These are phyloP conservation scores for Erebia ligea DNA, from an alignment of 2,888 invertebrate genomes.

Conservation along the genomic window DNA sequence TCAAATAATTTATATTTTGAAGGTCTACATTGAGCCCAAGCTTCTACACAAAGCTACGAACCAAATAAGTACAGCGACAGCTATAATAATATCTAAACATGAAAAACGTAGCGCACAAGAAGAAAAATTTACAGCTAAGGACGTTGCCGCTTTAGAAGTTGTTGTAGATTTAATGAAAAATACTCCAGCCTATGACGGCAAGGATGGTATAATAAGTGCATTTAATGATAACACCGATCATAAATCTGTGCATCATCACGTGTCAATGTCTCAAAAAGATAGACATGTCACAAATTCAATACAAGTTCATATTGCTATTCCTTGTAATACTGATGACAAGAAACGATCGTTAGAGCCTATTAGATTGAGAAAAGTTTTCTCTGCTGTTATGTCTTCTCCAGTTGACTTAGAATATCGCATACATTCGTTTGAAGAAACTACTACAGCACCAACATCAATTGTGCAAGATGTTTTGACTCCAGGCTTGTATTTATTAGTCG, in stretches of 20 bases:
- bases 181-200: conserved; percentile 45
- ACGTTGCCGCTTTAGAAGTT: conserved; percentile 65
- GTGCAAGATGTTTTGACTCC: conserved; percentile 47
- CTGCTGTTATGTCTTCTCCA: conserved; percentile 63
- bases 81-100: background rate
- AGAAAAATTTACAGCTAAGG: conserved; percentile 58
- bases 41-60: background rate
- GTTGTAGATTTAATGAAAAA: conserved; percentile 63
- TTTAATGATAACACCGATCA: conserved; percentile 7
- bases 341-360: conserved; percentile 54
- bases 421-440: conserved; percentile 52
- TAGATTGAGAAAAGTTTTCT: conserved; percentile 61
- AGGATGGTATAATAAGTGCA: conserved; percentile 25
- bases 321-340: conserved; percentile 48
- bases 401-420: conserved; percentile 70
- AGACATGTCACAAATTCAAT: conserved; percentile 52
- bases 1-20: background rate
- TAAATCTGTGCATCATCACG: conserved; percentile 16
- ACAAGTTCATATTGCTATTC: conserved; percentile 66
- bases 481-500: conserved; percentile 61
- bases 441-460: conserved; percentile 21
- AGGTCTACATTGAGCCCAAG: conserved; percentile 6
- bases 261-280: conserved; percentile 15
- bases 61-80: background rate
- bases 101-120: conserved; percentile 46